These are phyloP conservation scores for Polypedilum vanderplanki DNA, from an alignment of 1,140 invertebrate genomes.

Conservation along the genomic window DNA sequence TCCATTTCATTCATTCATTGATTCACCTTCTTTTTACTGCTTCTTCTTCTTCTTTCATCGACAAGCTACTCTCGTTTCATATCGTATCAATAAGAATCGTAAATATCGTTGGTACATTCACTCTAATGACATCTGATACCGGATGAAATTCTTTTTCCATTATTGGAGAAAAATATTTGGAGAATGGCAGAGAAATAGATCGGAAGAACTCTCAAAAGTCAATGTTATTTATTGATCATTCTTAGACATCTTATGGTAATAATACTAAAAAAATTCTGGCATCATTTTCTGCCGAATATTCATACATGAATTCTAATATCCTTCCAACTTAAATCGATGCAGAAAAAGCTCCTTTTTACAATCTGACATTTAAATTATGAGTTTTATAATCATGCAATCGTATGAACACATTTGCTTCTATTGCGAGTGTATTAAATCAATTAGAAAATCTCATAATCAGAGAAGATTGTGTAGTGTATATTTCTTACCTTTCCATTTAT, in stretches of 20 bases:
- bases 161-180: background rate
- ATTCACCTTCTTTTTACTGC: background rate
- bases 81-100: background rate
- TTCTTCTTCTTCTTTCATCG: background rate
- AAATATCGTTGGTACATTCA: background rate
- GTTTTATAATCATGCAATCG: background rate
- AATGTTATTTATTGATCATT: background rate
- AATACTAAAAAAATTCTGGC: background rate
- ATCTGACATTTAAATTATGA: constrained; percentile 19
- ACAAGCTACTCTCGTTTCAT: background rate
- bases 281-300: background rate
- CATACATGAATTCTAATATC: background rate
- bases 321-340: background rate
- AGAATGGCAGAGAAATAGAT: background rate
- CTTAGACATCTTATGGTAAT: background rate
- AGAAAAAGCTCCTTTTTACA: background rate
- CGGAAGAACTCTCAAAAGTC: no score
- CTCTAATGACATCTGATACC: constrained; percentile 6
- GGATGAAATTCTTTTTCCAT: background rate
- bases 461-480: background rate
- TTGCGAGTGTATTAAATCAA: background rate
- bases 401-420: background rate
- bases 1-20: background rate
- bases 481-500: background rate
- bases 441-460: background rate